Percentiles rank a stretch among this genome's conserved stretches.
Conservation (phyloP, 2,888 invertebrate species). For the Xestia xanthographa region DNA sequence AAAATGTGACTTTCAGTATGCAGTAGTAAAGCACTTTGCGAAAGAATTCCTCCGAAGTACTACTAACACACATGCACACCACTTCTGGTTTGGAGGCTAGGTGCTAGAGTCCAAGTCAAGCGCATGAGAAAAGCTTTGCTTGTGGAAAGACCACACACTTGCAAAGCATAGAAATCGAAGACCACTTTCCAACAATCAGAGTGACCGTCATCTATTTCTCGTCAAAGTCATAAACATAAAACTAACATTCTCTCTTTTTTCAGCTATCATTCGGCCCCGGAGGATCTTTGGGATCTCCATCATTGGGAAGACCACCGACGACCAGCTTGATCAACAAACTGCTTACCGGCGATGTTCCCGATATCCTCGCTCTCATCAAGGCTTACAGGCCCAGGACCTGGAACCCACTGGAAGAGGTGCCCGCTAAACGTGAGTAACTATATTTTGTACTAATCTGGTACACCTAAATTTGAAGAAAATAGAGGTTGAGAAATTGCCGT, state of each 20-base stretch:
- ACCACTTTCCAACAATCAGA: not conserved
- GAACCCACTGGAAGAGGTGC: slow-evolving; percentile 90
- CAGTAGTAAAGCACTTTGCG: no score
- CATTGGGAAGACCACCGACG: slow-evolving; percentile 89
- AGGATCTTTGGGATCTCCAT: slow-evolving; percentile 84
- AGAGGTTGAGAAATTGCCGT: no score
- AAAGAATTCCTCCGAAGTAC: no score
- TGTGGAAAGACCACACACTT: not conserved
- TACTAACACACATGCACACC: not conserved
- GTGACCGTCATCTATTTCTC: not conserved
- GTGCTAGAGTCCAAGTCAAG: not conserved
- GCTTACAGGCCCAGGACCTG: slow-evolving; percentile 90
- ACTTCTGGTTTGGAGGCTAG: not conserved
- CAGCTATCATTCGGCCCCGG: slow-evolving; percentile 72
- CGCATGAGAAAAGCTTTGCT: not conserved
- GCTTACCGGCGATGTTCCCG: slow-evolving; percentile 90
- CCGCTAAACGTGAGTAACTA: slow-evolving; percentile 91
- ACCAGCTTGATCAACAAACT: slow-evolving; percentile 92
- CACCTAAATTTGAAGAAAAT: not conserved
- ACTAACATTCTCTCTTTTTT: not conserved
- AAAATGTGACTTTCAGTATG: not conserved
- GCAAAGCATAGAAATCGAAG: not conserved
- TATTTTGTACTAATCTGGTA: not conserved
- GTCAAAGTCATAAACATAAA: not conserved
- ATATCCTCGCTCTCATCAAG: slow-evolving; percentile 88